These are phyloP conservation scores for Crotalus adamanteus DNA, from an alignment of 2,797 vertebrate species.

Conservation along the genomic window DNA sequence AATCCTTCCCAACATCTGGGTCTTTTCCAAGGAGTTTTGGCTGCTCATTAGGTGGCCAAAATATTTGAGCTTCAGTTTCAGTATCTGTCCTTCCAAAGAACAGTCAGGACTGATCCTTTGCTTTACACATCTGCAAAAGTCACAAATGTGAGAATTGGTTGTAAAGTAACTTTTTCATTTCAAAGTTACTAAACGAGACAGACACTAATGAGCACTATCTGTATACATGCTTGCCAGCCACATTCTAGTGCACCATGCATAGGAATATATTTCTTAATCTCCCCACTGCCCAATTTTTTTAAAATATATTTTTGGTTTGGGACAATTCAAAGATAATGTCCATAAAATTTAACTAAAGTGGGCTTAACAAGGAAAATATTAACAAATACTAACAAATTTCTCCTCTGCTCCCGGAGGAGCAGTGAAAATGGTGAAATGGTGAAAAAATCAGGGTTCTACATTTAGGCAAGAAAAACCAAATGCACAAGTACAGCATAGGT, in stretches of 20 bases:
- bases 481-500: too few species aligned
- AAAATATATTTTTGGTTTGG: neutral
- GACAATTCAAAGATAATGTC: neutral
- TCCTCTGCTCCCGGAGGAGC: neutral
- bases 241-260: neutral
- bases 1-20: too few species aligned
- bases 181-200: neutral
- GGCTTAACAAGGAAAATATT: neutral
- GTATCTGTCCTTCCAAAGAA: too few species aligned
- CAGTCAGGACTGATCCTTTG: neutral
- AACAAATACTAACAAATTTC: neutral
- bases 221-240: neutral
- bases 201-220: neutral
- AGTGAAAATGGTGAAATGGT: too few species aligned
- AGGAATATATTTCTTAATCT: neutral
- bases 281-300: neutral
- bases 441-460: too few species aligned
- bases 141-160: neutral
- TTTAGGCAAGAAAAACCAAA: too few species aligned
- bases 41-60: too few species aligned
- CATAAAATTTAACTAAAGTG: neutral
- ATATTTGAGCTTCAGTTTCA: too few species aligned
- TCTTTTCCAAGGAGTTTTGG: too few species aligned
- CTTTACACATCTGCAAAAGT: neutral
- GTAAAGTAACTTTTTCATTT: neutral